These are phyloP conservation scores for Echinarachnius parma DNA, from an alignment of 53 echinoderm and acorn worm genomes.

Conservation along the genomic window DNA sequence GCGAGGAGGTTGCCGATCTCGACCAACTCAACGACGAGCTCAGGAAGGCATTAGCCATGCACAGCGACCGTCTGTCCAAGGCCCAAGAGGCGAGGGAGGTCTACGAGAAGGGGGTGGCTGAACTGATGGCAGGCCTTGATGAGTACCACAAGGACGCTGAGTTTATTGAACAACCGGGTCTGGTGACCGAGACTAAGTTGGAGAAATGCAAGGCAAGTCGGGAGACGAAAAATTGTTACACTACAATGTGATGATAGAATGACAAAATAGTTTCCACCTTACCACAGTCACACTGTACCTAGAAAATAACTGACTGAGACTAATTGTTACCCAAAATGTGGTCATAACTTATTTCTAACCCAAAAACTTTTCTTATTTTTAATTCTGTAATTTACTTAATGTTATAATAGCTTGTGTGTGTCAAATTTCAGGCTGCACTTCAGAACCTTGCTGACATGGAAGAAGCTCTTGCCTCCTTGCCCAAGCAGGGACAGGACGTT, in stretches of 20 bases:
- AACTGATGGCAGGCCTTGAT: constrained; percentile 64
- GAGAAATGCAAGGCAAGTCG: constrained; percentile 55
- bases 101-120: constrained; percentile 50
- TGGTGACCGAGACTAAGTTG: constrained; percentile 73
- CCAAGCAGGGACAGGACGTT: constrained; percentile 59
- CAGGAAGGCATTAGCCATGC: constrained; percentile 18
- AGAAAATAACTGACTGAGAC: too few relatives aligned
- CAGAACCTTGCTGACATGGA: constrained; percentile 46
- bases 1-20: constrained; percentile 54
- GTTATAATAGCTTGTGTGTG: too few relatives aligned
- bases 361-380: too few relatives aligned
- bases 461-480: constrained; percentile 46
- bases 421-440: constrained; percentile 68
- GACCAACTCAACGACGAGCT: constrained; percentile 66
- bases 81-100: constrained; percentile 56
- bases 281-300: too few relatives aligned
- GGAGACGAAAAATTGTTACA: too few relatives aligned
- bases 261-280: too few relatives aligned
- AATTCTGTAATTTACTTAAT: too few relatives aligned
- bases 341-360: too few relatives aligned
- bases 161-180: constrained; percentile 58
- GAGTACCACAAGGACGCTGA: constrained; percentile 53
- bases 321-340: too few relatives aligned
- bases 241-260: too few relatives aligned
- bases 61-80: constrained; percentile 33